Conservation (phyloP, 2,888 invertebrate genomes). For the Troglohyphantes excavatus region DNA sequence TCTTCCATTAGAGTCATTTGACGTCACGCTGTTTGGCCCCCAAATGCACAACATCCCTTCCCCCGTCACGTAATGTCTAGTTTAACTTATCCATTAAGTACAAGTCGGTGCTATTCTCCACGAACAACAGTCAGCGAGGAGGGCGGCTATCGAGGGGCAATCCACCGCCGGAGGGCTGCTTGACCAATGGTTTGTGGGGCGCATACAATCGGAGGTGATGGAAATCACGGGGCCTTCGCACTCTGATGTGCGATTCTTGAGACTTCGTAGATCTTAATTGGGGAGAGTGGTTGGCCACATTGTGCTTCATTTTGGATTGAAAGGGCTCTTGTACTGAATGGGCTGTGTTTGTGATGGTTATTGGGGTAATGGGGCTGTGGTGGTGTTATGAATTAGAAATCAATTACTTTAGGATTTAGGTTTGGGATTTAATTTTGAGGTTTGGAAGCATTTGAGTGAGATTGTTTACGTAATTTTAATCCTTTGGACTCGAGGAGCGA, state of each 20-base stretch:
- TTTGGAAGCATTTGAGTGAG: too few species aligned
- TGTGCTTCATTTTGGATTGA: too few species aligned
- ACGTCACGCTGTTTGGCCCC: conserved; percentile 19
- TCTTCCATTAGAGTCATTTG: conserved; percentile 36
- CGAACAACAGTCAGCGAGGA: neutral
- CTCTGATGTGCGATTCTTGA: neutral
- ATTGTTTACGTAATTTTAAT: too few species aligned
- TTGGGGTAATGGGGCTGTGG: too few species aligned
- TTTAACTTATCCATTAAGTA: conserved; percentile 44
- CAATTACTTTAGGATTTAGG: too few species aligned
- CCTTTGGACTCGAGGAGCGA: too few species aligned
- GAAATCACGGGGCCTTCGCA: neutral
- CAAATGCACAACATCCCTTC: neutral
- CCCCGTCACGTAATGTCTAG: neutral
- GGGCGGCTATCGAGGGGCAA: neutral
- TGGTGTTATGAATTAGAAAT: too few species aligned
- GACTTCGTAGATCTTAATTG: conserved; percentile 1
- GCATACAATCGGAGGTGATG: neutral
- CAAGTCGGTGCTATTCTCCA: neutral
- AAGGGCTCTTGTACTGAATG: too few species aligned
- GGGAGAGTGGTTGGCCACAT: neutral
- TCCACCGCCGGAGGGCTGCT: neutral
- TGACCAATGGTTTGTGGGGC: neutral
- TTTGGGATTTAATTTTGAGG: too few species aligned
- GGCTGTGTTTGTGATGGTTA: too few species aligned